Conservation (phyloP, 1,140 invertebrate species). For the Drosophila mayri region DNA sequence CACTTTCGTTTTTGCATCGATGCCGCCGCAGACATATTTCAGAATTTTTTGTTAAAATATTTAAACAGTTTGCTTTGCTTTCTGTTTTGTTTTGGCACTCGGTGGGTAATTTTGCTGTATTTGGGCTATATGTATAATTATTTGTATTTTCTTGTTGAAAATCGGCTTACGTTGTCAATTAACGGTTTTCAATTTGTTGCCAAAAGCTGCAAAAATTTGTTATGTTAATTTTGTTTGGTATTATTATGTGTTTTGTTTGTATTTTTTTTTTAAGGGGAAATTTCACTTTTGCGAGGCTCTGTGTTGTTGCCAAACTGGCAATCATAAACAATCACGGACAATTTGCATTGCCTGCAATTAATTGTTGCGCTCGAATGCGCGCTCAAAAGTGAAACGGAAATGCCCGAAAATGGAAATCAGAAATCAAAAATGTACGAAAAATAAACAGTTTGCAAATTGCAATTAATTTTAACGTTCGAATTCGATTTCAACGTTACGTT, state of each 20-base stretch:
- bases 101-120: slow-evolving; percentile 33
- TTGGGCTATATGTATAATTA: slow-evolving; percentile 6
- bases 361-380: slow-evolving; percentile 77
- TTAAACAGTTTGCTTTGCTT: slow-evolving; percentile 73
- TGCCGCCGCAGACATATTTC: slow-evolving; percentile 51
- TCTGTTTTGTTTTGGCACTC: slow-evolving; percentile 60
- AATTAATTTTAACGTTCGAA: slow-evolving; percentile 71
- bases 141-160: slow-evolving; percentile 10
- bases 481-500: slow-evolving; percentile 72
- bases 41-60: slow-evolving; percentile 63
- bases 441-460: slow-evolving; percentile 65
- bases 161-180: slow-evolving; percentile 18
- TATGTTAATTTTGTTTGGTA: slow-evolving; percentile 37
- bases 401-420: slow-evolving; percentile 54
- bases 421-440: slow-evolving; percentile 41
- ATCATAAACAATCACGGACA: slow-evolving; percentile 52
- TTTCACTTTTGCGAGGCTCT: slow-evolving; percentile 53
- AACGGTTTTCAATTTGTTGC: slow-evolving; percentile 48
- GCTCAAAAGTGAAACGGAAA: slow-evolving; percentile 69
- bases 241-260: slow-evolving; percentile 22
- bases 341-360: slow-evolving; percentile 68
- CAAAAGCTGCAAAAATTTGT: slow-evolving; percentile 37
- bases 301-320: slow-evolving; percentile 43
- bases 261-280: slow-evolving; percentile 19
- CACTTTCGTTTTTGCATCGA: slow-evolving; percentile 68